These are phyloP conservation scores for Gryon sp. DNA, from an alignment of 1,140 invertebrate genomes.

Conservation along the genomic window DNA sequence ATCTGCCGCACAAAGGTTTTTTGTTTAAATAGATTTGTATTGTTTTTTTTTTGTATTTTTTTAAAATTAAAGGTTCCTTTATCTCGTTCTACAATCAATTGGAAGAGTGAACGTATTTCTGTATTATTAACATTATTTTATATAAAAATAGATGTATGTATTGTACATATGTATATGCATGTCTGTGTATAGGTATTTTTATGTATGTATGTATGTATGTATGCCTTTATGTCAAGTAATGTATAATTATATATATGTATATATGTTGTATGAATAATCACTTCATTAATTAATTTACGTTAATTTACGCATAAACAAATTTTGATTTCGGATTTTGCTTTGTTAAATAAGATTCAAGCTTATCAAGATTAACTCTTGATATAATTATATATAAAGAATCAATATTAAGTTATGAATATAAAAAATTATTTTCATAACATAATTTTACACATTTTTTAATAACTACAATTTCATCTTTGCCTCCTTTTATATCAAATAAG, in stretches of 20 bases:
- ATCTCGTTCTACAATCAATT: conserved; percentile 35
- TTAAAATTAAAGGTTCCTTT: conserved; percentile 5
- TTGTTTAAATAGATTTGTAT: conserved; percentile 1
- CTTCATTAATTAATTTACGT: conserved; percentile 38
- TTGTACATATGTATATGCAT: conserved; percentile 45
- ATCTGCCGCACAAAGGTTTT: conserved; percentile 41
- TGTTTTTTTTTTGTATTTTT: background rate
- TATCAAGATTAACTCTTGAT: too few relatives aligned
- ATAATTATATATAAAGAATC: too few relatives aligned
- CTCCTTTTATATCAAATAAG: too few relatives aligned
- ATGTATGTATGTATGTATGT: too few relatives aligned
- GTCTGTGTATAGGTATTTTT: too few relatives aligned
- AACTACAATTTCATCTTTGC: too few relatives aligned
- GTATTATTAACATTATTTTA: conserved; percentile 46
- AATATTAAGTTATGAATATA: too few relatives aligned
- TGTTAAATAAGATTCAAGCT: conserved; percentile 27
- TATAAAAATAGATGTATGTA: conserved; percentile 62
- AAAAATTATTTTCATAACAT: too few relatives aligned
- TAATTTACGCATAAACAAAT: conserved; percentile 30
- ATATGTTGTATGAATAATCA: conserved; percentile 36
- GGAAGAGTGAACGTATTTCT: conserved; percentile 51
- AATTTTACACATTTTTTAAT: too few relatives aligned
- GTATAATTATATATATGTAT: conserved; percentile 24
- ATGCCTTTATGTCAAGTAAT: too few relatives aligned
- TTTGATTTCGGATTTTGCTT: conserved; percentile 42